Evolutionary conservation across 2,888 invertebrate species (phyloP), one percentile per base, ranked within the genome.

Genomic region (Amblyteles armatorius): DNA sequence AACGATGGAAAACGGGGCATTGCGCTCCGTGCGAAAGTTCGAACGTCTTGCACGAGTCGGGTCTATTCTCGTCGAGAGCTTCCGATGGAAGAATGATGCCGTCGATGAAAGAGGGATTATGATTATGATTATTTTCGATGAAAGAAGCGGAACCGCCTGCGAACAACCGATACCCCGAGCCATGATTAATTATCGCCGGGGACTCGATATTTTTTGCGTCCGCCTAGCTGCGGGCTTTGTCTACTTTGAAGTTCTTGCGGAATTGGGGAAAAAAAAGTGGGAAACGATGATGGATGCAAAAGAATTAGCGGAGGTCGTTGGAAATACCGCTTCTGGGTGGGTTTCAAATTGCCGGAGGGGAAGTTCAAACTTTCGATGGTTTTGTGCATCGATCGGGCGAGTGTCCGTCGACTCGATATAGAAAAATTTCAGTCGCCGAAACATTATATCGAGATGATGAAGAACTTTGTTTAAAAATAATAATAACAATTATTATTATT

Each of bases 181-280:
- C 33, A 63, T 74, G 63, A 74, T 74, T 63, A 74, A 74, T 74
- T 74, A 74, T 63, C 29, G 60, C 5, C 7, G 60, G 16, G 29
- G 33, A 63, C 29, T 13, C 60, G 29, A 33, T 63, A 33, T 63
- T 63, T 63, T 63, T 63, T 63, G 29, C 60, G 29, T 63, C 16
- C 29, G 33, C 60, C 29, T n/a, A 16, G 33, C 26, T n/a, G 60
- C 60, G 60, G 29, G 16, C 29, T 29, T 63, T 63, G 26, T 57
- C 57, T 26, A 33, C 60, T 63, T 29, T 6, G 60, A 63, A 33
- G 60, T 33, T 44, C 33, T 63, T 6, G 33, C n/a, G 29, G 29
- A 4, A 33, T 63, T 16, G 6, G 60, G 60, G 7, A 33, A 29
- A 63, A 33, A 33, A 60, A 63, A 63, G 44, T 3, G 3, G 13